Evolutionary conservation across 2,113 vertebrate genomes (phyloP), one percentile per base, ranked within the genome.

Genomic region (Oncorhynchus gorbuscha): DNA sequence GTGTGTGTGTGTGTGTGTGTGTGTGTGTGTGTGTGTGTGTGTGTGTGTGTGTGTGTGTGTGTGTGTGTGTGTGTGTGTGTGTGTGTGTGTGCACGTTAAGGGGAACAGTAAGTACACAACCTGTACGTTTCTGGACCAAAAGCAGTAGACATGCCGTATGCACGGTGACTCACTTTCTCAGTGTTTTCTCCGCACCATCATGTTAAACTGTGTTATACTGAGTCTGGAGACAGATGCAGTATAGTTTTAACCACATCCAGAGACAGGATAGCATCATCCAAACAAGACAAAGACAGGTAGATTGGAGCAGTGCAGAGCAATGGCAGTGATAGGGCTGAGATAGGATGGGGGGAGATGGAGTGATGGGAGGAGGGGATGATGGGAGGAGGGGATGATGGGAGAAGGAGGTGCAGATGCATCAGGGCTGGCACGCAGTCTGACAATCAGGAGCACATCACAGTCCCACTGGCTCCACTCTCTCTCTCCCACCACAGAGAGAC

Each of bases 371-470:
- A 81, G 16, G 4, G 22, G n/a, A 24, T 9, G 26, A 67, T 48
- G 67, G 64, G 8, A 35, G 32, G 1, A 35, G 32, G 32, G 32
- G 32, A 24, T n/a, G n/a, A 65, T 26, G 26, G 71, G 32, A 48
- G 81, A 1, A 69, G 39, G 18, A 6, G 6, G 71, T 14, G 71
- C 79, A 72, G 64, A 28, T 78, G 30, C 61, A 45, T 62, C 59
- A 62, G 55, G 30, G 81, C 85, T 85, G 89, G 92, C 89, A 90
- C 80, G 82, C 87, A 86, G 77, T 87, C 89, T 91, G 89, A 92
- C 83, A 90, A 93, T 93, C 92, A 22, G 24, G 62, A 26, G 9
- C 62, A 76, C 18, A 85, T 88, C 84, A 88, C 14, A 16, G 84
- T 79, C 85, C 75, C 18, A 62, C 86, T 80, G 88, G 88, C 92